A percentile compares a stretch with the other conserved stretches of the same genome.
phyloP scores from a whole-genome alignment of 2,888 invertebrate genomes.

The Molorchus minor region DNA sequence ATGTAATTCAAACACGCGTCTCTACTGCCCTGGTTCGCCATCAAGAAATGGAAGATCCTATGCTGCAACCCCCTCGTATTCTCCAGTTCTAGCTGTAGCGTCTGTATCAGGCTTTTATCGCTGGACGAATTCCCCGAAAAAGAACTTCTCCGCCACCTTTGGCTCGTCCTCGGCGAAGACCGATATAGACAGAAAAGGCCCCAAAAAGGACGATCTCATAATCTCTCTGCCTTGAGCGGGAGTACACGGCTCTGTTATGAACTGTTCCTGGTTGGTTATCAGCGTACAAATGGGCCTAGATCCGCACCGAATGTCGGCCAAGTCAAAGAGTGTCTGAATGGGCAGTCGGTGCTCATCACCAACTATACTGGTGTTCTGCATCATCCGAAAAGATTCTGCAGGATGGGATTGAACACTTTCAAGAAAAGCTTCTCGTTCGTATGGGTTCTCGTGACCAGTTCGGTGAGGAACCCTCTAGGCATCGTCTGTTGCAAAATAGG shows the following conservation, averaged over 20 bases:
- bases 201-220: slow-evolving; percentile 84
- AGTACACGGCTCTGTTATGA: slow-evolving; percentile 76
- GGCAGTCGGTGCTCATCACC: slow-evolving; percentile 74
- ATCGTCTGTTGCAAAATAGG: slow-evolving; percentile 76
- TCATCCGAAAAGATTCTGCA: slow-evolving; percentile 76
- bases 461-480: slow-evolving; percentile 78
- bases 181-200: slow-evolving; percentile 91
- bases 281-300: slow-evolving; percentile 78
- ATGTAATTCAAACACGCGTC: slow-evolving; percentile 82
- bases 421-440: slow-evolving; percentile 69
- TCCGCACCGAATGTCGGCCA: slow-evolving; percentile 81
- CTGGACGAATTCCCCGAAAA: slow-evolving; percentile 67
- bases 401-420: slow-evolving; percentile 71
- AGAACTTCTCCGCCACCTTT: slow-evolving; percentile 63
- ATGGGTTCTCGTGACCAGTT: slow-evolving; percentile 63
- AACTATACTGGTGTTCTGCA: slow-evolving; percentile 75
- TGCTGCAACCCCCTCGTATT: slow-evolving; percentile 80
- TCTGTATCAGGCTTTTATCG: slow-evolving; percentile 74
- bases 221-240: slow-evolving; percentile 87
- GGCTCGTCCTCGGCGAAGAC: slow-evolving; percentile 94
- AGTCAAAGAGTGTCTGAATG: slow-evolving; percentile 70
- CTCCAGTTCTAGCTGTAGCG: slow-evolving; percentile 82
- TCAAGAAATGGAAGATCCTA: slow-evolving; percentile 82
- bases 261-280: slow-evolving; percentile 72
- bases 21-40: slow-evolving; percentile 83